phyloP scores from a whole-genome alignment of 2,113 vertebrate species.

The Neotoma lepida region DNA sequence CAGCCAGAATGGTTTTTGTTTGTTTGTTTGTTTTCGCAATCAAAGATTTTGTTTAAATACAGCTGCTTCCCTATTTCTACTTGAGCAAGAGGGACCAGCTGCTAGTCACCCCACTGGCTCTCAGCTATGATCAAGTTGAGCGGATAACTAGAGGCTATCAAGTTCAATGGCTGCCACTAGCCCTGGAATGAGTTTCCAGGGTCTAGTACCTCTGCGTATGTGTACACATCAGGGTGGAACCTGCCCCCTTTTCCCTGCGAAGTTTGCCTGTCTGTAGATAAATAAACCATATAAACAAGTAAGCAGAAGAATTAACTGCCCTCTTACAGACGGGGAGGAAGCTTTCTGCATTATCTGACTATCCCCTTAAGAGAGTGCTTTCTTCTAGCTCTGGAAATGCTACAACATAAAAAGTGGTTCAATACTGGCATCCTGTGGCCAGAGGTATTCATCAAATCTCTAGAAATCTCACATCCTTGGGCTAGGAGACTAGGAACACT shows the following conservation, averaged over 20 bases:
- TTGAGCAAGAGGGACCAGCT: not conserved
- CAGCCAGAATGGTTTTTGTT: not conserved
- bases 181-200: not conserved
- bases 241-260: not conserved
- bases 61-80: not conserved
- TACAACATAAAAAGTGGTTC: constrained; percentile 76
- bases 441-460: constrained; percentile 75
- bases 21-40: not conserved
- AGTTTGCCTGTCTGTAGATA: constrained; percentile 48
- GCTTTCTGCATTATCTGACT: constrained; percentile 53
- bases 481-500: not conserved
- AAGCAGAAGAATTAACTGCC: constrained; percentile 72
- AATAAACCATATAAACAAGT: constrained; percentile 60
- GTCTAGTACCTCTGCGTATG: not conserved
- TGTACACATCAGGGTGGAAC: not conserved
- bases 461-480: not conserved
- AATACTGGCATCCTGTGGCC: constrained; percentile 90
- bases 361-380: constrained; percentile 76
- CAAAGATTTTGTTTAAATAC: constrained; percentile 45
- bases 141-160: constrained; percentile 8
- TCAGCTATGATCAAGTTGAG: not conserved
- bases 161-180: constrained; percentile 34
- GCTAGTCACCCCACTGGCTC: too few relatives aligned
- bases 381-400: constrained; percentile 48
- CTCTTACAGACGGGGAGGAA: constrained; percentile 70